Percentiles rank a stretch among this genome's conserved stretches.
Conservation (phyloP, 2,888 invertebrate species). For the Ochropacha duplaris region DNA sequence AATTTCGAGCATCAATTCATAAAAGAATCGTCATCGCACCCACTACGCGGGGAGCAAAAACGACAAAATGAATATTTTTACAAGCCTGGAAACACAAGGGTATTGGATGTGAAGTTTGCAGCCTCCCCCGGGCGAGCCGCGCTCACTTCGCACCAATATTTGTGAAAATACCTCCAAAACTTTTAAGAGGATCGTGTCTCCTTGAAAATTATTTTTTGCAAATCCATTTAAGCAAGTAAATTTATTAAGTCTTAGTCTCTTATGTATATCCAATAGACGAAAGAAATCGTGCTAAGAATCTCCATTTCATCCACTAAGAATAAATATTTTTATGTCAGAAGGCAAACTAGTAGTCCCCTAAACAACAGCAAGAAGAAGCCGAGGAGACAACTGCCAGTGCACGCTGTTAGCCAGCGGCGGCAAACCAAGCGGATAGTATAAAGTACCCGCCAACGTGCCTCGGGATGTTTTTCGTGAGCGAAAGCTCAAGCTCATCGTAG, state of each 20-base stretch:
- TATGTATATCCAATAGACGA: constrained; percentile 16
- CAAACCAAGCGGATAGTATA: no score
- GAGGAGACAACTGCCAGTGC: no score
- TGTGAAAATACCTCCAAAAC: constrained; percentile 60
- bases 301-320: no score
- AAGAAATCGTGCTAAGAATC: no score
- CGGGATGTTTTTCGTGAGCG: no score
- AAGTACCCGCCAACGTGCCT: no score
- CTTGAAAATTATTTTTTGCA: constrained; percentile 41
- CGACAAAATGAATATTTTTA: constrained; percentile 69
- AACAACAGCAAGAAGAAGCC: no score
- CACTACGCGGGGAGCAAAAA: constrained; percentile 40
- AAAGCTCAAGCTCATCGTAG: no score
- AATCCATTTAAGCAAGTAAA: constrained; percentile 43
- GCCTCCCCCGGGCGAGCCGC: constrained; percentile 45
- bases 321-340: no score
- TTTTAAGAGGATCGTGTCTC: constrained; percentile 49
- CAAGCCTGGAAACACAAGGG: constrained; percentile 56
- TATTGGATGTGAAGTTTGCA: constrained; percentile 47
- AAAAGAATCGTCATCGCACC: constrained; percentile 29
- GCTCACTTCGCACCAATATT: constrained; percentile 63
- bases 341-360: no score
- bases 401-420: no score
- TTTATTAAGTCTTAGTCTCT: constrained; percentile 16
- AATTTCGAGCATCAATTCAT: constrained; percentile 26